Evolutionary conservation across 2,113 vertebrate species (phyloP).

Genomic region (Ageneiosus marmoratus): DNA sequence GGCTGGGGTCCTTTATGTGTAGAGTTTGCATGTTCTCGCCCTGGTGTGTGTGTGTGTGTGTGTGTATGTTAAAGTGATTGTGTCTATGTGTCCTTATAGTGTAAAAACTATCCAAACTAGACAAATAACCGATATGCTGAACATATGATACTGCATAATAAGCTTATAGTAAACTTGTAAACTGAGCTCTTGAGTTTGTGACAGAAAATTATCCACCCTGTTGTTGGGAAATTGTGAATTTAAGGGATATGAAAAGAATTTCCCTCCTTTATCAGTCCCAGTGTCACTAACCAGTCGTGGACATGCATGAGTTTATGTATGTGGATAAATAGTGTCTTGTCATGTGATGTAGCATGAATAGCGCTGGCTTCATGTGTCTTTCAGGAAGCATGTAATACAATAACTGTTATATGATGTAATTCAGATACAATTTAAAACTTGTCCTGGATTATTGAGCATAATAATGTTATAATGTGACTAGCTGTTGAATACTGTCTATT

Average conservation of each 20-base stretch:
- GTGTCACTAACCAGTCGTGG: neutral
- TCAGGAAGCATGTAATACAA: neutral
- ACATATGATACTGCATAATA: no score
- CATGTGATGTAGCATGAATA: neutral
- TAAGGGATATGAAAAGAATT: no score
- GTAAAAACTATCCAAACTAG: no score
- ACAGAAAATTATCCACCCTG: neutral
- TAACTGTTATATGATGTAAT: neutral
- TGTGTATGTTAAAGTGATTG: no score
- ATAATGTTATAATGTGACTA: no score
- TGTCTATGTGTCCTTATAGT: no score
- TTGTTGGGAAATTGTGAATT: neutral
- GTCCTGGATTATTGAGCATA: no score
- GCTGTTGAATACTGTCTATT: neutral
- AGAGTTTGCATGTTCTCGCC: no score
- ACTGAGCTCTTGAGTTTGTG: neutral
- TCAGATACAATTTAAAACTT: neutral
- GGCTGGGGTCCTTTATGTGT: no score
- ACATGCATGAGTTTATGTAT: neutral
- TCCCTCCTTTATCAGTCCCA: neutral
- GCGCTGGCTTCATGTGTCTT: neutral
- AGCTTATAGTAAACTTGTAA: neutral
- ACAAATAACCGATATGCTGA: no score
- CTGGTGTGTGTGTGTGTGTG: no score
- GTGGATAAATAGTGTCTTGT: neutral